Conservation (phyloP, 2,113 vertebrate genomes). For the Xiphophorus hellerii region DNA sequence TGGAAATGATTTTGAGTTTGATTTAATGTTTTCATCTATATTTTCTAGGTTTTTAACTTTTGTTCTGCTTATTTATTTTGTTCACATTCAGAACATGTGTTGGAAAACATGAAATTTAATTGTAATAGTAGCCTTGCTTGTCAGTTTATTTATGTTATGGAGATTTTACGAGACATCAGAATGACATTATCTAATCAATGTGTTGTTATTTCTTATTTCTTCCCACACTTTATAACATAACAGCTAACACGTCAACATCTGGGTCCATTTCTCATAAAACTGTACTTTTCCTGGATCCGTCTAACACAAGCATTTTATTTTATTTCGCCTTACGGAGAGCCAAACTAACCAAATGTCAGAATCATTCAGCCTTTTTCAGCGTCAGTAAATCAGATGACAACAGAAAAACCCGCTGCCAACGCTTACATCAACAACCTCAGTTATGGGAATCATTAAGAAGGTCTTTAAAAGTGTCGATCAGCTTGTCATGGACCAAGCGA, state of each 20-base stretch:
- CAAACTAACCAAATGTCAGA: constrained; percentile 25
- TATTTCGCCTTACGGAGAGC: constrained; percentile 11
- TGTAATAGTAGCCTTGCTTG: too few relatives aligned
- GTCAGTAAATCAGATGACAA: constrained; percentile 27
- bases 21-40: too few relatives aligned
- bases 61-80: too few relatives aligned
- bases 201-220: background rate
- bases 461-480: constrained; percentile 26
- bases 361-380: constrained; percentile 4
- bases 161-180: background rate
- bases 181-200: background rate
- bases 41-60: too few relatives aligned
- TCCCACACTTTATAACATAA: background rate
- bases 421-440: constrained; percentile 52
- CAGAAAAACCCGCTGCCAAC: constrained; percentile 33
- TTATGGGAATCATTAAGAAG: constrained; percentile 45
- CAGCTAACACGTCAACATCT: too few relatives aligned
- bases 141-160: background rate
- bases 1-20: too few relatives aligned
- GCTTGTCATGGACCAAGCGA: constrained; percentile 36
- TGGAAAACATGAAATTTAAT: background rate
- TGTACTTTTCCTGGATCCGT: background rate
- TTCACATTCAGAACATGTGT: too few relatives aligned
- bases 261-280: background rate
- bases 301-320: background rate